phyloP scores from a whole-genome alignment of 1,140 invertebrate genomes.

The Atta cephalotes region DNA sequence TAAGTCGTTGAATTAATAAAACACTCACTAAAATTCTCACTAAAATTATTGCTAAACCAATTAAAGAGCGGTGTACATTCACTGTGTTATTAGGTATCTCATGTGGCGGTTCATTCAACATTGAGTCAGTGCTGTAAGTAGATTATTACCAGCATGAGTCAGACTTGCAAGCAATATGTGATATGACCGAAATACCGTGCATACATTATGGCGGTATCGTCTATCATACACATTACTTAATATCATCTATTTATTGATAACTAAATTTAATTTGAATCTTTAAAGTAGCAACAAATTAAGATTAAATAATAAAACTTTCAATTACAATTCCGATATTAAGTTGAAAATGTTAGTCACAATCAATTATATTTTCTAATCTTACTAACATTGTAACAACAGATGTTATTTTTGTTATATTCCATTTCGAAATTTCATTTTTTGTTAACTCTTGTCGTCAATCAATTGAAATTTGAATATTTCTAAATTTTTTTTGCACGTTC shows the following conservation, averaged over 20 bases:
- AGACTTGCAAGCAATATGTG: slow-evolving; percentile 24
- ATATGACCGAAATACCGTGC: slow-evolving; percentile 30
- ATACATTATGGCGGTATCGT: neutral
- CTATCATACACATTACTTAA: neutral
- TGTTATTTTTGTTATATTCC: neutral
- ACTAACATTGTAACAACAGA: neutral
- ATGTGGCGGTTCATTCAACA: slow-evolving; percentile 2
- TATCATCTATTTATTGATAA: neutral
- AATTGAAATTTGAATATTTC: neutral
- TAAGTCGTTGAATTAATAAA: neutral
- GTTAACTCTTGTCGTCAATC: neutral
- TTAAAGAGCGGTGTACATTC: slow-evolving; percentile 23
- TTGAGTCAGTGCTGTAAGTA: slow-evolving; percentile 49
- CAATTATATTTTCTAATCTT: neutral
- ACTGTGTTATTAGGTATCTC: slow-evolving; percentile 32
- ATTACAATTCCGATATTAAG: neutral
- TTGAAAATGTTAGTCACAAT: neutral
- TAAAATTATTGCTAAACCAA: slow-evolving; percentile 3
- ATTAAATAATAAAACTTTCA: neutral
- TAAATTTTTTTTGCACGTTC: neutral
- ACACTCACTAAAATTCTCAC: neutral
- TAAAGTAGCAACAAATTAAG: neutral
- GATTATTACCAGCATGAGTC: slow-evolving; percentile 54
- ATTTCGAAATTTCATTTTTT: neutral
- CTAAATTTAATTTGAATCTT: neutral